Percentiles rank a stretch among this genome's conserved stretches.
These are phyloP conservation scores for human (Homo sapiens) DNA, from an alignment of 2,113 vertebrate genomes.

Conservation along the genomic window DNA sequence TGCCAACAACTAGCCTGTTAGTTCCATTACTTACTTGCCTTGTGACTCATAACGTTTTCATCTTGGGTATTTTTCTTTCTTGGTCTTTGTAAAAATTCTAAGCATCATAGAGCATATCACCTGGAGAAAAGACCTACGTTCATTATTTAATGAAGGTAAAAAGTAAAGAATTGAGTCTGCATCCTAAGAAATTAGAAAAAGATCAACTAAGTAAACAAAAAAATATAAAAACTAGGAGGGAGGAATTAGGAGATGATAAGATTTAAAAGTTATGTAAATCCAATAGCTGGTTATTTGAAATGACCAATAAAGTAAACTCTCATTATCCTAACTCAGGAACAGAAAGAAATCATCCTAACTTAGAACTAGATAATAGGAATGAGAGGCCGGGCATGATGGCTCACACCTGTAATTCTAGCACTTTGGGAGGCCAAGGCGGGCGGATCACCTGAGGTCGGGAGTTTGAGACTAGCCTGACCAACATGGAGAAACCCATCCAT, in stretches of 20 bases:
- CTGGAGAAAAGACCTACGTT: background rate
- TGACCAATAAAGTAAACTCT: background rate
- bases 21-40: background rate
- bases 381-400: too few relatives aligned
- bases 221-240: background rate
- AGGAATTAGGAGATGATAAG: background rate
- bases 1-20: background rate
- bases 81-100: background rate
- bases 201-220: background rate
- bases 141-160: background rate
- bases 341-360: background rate
- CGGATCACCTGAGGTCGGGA: too few relatives aligned
- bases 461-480: too few relatives aligned
- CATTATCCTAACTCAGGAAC: background rate
- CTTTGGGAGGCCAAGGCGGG: too few relatives aligned
- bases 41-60: background rate
- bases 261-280: background rate
- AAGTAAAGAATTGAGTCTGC: background rate
- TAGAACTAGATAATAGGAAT: background rate
- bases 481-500: too few relatives aligned
- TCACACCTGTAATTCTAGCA: too few relatives aligned
- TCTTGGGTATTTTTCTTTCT: background rate
- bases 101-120: background rate
- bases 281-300: background rate
- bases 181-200: background rate